Evolutionary conservation across 2,888 invertebrate genomes (phyloP).

Genomic region (Pinctada fucata): DNA sequence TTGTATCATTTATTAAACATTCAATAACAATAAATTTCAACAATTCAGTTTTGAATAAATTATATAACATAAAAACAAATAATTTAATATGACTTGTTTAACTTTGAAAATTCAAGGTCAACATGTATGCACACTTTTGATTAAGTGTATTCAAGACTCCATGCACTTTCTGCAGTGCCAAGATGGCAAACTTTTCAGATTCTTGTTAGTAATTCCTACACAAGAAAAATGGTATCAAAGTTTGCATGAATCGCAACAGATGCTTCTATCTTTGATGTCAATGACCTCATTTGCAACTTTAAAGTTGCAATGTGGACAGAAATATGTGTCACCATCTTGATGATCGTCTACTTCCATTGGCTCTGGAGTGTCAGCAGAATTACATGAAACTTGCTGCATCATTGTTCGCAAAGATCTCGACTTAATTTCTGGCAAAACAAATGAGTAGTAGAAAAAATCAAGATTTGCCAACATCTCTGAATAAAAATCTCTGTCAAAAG

Average conservation of each 20-base stretch:
- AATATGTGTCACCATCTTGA: neutral
- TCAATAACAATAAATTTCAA: too few species aligned
- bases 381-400: neutral
- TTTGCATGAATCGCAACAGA: slow-evolving; percentile 17
- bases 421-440: slow-evolving; percentile 14
- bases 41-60: too few species aligned
- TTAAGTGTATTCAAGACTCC: too few species aligned
- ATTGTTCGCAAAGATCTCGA: neutral
- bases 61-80: too few species aligned
- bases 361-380: too few species aligned
- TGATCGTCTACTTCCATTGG: neutral
- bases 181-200: slow-evolving; percentile 6
- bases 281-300: neutral
- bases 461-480: slow-evolving; percentile 7
- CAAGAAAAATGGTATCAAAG: slow-evolving; percentile 19
- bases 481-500: slow-evolving; percentile 7
- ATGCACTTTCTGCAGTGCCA: slow-evolving; percentile 7
- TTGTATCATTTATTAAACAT: too few species aligned
- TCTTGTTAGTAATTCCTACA: slow-evolving; percentile 10
- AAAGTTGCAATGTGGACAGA: neutral
- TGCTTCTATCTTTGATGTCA: slow-evolving; percentile 4
- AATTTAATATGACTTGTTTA: too few species aligned
- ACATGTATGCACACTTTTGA: too few species aligned
- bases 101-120: too few species aligned
- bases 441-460: neutral